phyloP scores from a whole-genome alignment of 23 tunicate genomes.

The Halocynthia aurantium region DNA sequence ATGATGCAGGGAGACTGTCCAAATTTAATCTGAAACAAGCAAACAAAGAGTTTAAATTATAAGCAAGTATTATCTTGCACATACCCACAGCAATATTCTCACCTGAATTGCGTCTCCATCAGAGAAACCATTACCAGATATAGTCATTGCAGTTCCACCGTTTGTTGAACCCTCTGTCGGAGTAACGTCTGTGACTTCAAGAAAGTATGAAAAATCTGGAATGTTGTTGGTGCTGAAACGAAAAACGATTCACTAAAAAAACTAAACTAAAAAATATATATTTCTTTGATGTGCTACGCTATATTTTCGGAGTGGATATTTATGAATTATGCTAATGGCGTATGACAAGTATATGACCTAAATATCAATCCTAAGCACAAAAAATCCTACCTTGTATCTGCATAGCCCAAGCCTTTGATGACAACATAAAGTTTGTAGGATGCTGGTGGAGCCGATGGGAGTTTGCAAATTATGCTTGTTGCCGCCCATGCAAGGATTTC shows the following conservation, averaged over 20 bases:
- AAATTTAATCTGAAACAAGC: no score
- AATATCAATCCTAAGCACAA: neutral
- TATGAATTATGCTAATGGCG: no score
- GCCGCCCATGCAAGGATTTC: constrained; percentile 2
- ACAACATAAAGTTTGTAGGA: neutral
- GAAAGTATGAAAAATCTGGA: constrained; percentile 2
- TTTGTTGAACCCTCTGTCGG: constrained; percentile 1
- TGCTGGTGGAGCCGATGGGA: constrained; percentile 8
- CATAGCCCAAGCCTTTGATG: constrained; percentile 1
- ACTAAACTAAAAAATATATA: neutral
- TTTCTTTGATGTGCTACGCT: neutral
- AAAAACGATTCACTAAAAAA: neutral
- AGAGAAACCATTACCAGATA: constrained; percentile 5
- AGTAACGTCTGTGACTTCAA: constrained; percentile 5
- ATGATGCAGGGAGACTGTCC: neutral
- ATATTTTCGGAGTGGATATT: no score
- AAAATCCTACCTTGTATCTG: constrained; percentile 4
- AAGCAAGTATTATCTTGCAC: no score
- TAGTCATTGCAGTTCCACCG: constrained; percentile 12
- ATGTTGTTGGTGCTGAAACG: neutral
- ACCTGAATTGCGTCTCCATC: constrained; percentile 1
- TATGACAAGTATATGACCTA: neutral
- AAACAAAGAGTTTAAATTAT: no score
- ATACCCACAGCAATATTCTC: no score
- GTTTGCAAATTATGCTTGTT: neutral